These are phyloP conservation scores for Pterobdella sp. DNA, from an alignment of 2,888 invertebrate genomes.

Conservation along the genomic window DNA sequence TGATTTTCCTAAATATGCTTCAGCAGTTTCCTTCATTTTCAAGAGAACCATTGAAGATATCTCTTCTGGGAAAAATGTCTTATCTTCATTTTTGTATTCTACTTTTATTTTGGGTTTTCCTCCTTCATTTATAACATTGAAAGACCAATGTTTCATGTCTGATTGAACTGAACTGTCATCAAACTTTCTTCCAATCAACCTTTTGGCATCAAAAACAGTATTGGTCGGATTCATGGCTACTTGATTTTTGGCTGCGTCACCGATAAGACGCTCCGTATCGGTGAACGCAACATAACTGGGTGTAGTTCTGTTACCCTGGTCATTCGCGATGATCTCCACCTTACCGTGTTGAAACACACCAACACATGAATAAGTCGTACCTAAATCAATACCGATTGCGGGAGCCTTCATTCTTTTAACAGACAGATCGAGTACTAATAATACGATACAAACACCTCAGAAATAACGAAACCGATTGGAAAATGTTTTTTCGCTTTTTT, in stretches of 20 bases:
- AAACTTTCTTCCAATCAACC: slow-evolving; percentile 72
- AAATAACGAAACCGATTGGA: no score
- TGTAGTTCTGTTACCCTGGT: slow-evolving; percentile 64
- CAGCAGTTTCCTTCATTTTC: slow-evolving; percentile 70
- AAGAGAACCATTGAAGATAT: slow-evolving; percentile 83
- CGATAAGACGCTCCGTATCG: slow-evolving; percentile 50
- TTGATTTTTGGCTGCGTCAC: slow-evolving; percentile 55
- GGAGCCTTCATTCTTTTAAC: slow-evolving; percentile 31
- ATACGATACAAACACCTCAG: no score
- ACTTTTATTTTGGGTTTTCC: slow-evolving; percentile 47
- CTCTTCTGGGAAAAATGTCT: slow-evolving; percentile 82
- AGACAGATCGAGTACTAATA: no score
- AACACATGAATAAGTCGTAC: slow-evolving; percentile 54
- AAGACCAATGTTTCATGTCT: slow-evolving; percentile 78
- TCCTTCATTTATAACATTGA: slow-evolving; percentile 54
- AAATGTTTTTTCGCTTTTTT: no score
- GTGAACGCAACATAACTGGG: slow-evolving; percentile 68
- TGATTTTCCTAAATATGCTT: slow-evolving; percentile 57
- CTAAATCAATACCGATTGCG: slow-evolving; percentile 35
- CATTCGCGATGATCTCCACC: slow-evolving; percentile 53
- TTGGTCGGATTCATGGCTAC: slow-evolving; percentile 66
- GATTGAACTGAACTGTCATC: slow-evolving; percentile 69
- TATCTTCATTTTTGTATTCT: slow-evolving; percentile 75
- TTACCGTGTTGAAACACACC: slow-evolving; percentile 51
- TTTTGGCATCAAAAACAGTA: slow-evolving; percentile 58